These are phyloP conservation scores for Actinemys pallida DNA, from an alignment of 2,113 vertebrate species.

Conservation along the genomic window DNA sequence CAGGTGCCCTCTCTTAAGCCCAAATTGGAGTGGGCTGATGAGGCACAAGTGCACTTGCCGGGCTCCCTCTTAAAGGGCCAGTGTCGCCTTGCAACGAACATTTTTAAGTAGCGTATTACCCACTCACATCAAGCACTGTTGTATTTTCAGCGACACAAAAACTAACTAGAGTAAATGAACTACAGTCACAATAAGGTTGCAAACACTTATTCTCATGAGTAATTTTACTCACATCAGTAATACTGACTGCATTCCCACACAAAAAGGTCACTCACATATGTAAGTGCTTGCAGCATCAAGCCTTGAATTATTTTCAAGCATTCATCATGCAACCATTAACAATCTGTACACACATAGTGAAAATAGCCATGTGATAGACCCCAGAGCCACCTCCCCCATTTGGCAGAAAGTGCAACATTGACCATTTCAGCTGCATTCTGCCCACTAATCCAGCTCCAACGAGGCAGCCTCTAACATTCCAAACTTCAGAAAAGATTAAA, in stretches of 20 bases:
- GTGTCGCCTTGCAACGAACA: not conserved
- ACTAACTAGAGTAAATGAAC: not conserved
- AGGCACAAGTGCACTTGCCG: not conserved
- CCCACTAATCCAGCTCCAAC: not conserved
- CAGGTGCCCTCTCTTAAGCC: not conserved
- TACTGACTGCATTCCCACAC: not conserved
- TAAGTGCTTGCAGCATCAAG: not conserved
- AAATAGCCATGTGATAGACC: not conserved
- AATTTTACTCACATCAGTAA: not conserved
- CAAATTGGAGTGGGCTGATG: not conserved
- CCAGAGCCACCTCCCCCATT: not conserved
- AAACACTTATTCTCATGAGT: not conserved
- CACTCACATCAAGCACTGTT: not conserved
- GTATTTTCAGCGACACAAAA: not conserved
- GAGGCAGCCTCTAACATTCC: not conserved
- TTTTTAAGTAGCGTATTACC: not conserved
- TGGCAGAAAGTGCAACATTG: not conserved
- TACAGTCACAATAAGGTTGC: not conserved
- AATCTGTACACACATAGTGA: not conserved
- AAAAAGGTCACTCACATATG: not conserved
- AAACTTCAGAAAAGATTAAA: not conserved
- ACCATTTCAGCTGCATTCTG: not conserved
- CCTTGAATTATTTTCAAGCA: constrained; percentile 14
- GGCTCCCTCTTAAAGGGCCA: not conserved
- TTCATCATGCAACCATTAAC: not conserved